Base-by-base conservation (phyloP, 1,140 invertebrate genomes). In the Harpegnathos saltator region DNA sequence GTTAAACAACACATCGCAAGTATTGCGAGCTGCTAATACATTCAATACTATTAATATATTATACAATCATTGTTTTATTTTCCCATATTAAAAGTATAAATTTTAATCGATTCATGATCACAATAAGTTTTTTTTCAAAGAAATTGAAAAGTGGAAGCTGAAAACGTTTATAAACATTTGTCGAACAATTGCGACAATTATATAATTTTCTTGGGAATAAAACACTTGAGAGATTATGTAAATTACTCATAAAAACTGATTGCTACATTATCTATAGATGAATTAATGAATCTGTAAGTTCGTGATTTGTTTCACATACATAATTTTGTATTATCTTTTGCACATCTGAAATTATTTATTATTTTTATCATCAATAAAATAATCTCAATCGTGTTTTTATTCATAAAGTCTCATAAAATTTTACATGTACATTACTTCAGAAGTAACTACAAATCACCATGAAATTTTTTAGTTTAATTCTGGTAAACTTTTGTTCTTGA, bases 141-240 rank as follows among this genome's bases (percentile, higher is more conserved):
- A 71, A 19, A 54, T 5, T 33, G 29, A 33, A 56, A 71, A 71
- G 26, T 29, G 15, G 50, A 50, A 68, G 24, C 26, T 5, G 2
- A 9, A 26, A 15, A 68, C 15, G 17, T 3, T n/a, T 50, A 52
- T 29, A 69, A 26, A 12, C 22, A 54, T 33, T 54, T 29, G 52
- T 15, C 15, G 14, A 54, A n/a, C n/a, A 33, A 69, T 54, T 26
- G 44, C n/a, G 26, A 69, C n/a, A 26, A 69, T 69, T 33, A 38
- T 15, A 19, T 26, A 29, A 15, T 38, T 33, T 33, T 54, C 54
- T n/a, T n/a, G n/a, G n/a, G n/a, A n/a, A n/a, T n/a, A n/a, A n/a
- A n/a, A n/a, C n/a, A n/a, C n/a, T n/a, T n/a, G n/a, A n/a, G n/a
- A n/a, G n/a, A n/a, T n/a, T n/a, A n/a, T n/a, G n/a, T n/a, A n/a